Evolutionary conservation across 2,888 invertebrate genomes (phyloP), one percentile per base, ranked within the genome.

Genomic region (Listrodromus nycthemerus): DNA sequence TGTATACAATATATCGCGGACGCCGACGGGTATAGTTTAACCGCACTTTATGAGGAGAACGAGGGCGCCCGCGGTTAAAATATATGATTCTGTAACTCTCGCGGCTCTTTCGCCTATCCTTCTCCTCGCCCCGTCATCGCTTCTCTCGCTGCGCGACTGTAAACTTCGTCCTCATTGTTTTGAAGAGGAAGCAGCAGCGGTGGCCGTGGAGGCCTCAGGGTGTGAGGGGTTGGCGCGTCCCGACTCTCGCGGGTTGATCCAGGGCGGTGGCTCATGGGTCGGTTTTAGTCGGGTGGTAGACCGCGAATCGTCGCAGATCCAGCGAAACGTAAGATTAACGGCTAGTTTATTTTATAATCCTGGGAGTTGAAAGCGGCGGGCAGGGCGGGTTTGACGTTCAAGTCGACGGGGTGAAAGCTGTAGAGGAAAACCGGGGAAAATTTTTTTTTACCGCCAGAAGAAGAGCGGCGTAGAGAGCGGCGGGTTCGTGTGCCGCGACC

Each of bases 91-190:
- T 71, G 73, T 79, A 65, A 41, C 75, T 71, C 66, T 67, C 67
- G 63, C 82, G 82, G 73, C 88, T 74, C 65, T 80, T 79, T 81
- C 76, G 45, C 73, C 48, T 71, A 79, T 77, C 76, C 37, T 71
- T 27, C 73, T 76, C 86, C 21, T 8, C 69, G 33, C 21, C 37
- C 75, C 67, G 66, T 80, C 37, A 16, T 61, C 37, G 79, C 52
- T 58, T 61, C 58, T 2, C 65, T 82, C 69, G 73, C 87, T 82
- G 66, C 80, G 63, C 84, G 85, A 85, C 86, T 88, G 89, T 90
- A 91, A 91, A 91, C 85, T 90, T 90, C 87, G 86, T 88, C 86
- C 88, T 89, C 88, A 90, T 91, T 91, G 90, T 91, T 90, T 90
- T 88, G 87, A 87, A 85, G 86, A 85, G 85, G 83, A 83, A 84